Percentiles rank a stretch among this genome's conserved stretches.
These are phyloP conservation scores for Listrodromus nycthemerus DNA, from an alignment of 2,888 invertebrate genomes.

Conservation along the genomic window DNA sequence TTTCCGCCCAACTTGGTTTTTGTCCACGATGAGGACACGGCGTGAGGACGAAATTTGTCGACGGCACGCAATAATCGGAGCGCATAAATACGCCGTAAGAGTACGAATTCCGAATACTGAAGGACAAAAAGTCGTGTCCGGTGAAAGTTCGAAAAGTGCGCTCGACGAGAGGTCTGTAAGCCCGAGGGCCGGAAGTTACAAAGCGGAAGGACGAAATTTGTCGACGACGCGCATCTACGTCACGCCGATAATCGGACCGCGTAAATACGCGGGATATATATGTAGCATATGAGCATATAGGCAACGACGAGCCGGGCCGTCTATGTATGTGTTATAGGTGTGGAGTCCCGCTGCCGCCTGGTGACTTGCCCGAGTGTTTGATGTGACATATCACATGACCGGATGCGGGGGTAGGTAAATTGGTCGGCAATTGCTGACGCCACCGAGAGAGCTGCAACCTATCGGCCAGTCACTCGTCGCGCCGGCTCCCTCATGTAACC, in stretches of 20 bases:
- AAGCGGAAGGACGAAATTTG: constrained; percentile 76
- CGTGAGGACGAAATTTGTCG: constrained; percentile 76
- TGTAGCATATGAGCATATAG: constrained; percentile 2
- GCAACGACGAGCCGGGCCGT: constrained; percentile 37
- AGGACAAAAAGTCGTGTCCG: constrained; percentile 1
- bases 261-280: constrained; percentile 72
- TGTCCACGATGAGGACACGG: too few species aligned
- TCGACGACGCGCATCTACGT: constrained; percentile 76
- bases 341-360: constrained; percentile 62
- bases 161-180: constrained; percentile 10
- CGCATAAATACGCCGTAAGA: constrained; percentile 71
- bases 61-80: constrained; percentile 76
- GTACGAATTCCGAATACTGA: neutral
- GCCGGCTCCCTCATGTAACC: constrained; percentile 47
- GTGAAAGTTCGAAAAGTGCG: constrained; percentile 16
- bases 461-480: constrained; percentile 81
- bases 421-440: constrained; percentile 84
- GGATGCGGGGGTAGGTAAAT: constrained; percentile 85
- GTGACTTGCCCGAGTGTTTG: constrained; percentile 79
- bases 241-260: constrained; percentile 77
- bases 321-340: constrained; percentile 65
- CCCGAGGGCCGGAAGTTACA: constrained; percentile 59
- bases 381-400: constrained; percentile 83
- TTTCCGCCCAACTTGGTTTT: constrained; percentile 48
- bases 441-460: constrained; percentile 80